Base-by-base conservation (phyloP, 2,797 vertebrate species). In the Onychomys leucogaster region DNA sequence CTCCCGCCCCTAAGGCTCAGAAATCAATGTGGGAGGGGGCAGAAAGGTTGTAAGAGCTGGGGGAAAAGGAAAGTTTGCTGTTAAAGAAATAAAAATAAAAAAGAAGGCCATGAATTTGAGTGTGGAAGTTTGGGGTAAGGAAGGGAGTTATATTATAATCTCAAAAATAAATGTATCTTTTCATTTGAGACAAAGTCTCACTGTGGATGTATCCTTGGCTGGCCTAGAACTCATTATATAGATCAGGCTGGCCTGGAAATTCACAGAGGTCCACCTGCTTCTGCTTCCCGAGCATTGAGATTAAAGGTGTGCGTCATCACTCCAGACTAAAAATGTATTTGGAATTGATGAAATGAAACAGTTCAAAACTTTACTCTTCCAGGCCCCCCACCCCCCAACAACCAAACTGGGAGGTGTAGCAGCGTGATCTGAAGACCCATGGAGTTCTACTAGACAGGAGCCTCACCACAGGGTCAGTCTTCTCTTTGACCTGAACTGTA, bases 401-500 rank as follows among this genome's bases (percentile, higher is more conserved):
- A 14, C n/a, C 77, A 37, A 23, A n/a, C 0, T 6, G 19, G 32
- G 55, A 9, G 49, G 49, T 71, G 34, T 0, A 1, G 34, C 21
- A 16, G 55, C 1, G 1, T 6, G 46, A 29, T 2, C 0, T 16
- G 11, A 27, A 19, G n/a, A 41, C 34, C 34, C 6, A 0, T 7
- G 34, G 57, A 12, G 21, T 43, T 59, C 49, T 23, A 2, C 7
- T 16, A 32, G 63, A 76, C 23, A 69, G 55, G 12, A 85, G 27
- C 29, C 82, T 21, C 0, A 2, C 23, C 37, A 49, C 41, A 4
- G 29, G 75, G 69, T 52, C 52, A 9, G 13, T 0, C 17, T 85
- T n/a, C 61, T 57, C 65, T 32, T 10, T 52, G 19, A n/a, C 41
- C 34, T 73, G 1, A 27, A 14, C 0, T 13, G 16, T 34, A 7